Evolutionary conservation across 2,797 vertebrate genomes (phyloP).

Genomic region (Siniperca undulata): DNA sequence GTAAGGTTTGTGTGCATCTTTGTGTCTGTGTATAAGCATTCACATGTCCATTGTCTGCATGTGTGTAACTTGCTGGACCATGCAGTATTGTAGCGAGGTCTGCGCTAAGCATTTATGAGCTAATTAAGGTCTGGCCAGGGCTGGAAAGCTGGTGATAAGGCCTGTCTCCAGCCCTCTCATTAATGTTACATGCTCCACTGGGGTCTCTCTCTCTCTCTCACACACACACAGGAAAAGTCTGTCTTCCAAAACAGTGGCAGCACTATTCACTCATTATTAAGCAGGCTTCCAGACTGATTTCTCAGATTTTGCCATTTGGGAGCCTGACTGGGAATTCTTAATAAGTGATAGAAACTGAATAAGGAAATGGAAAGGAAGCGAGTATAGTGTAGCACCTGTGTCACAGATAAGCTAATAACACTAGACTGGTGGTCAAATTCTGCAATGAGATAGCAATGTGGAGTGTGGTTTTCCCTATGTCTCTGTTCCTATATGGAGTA

Average conservation of each 20-base stretch:
- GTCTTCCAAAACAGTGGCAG: constrained; percentile 68
- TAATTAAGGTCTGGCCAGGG: constrained; percentile 78
- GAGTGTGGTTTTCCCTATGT: background rate
- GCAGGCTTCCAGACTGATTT: constrained; percentile 53
- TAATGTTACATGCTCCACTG: constrained; percentile 73
- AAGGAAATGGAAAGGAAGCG: constrained; percentile 47
- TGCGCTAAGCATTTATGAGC: constrained; percentile 77
- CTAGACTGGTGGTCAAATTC: constrained; percentile 10
- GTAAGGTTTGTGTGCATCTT: constrained; percentile 10
- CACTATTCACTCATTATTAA: constrained; percentile 69
- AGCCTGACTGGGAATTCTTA: constrained; percentile 50
- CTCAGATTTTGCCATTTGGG: constrained; percentile 48
- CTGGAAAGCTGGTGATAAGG: constrained; percentile 77
- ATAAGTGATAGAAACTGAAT: constrained; percentile 36
- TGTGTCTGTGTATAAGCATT: constrained; percentile 21
- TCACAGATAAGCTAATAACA: constrained; percentile 26
- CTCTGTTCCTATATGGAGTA: constrained; percentile 1
- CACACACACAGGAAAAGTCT: constrained; percentile 27
- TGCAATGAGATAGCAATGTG: constrained; percentile 14
- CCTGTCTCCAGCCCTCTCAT: constrained; percentile 72
- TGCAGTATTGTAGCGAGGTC: constrained; percentile 50
- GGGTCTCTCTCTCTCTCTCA: constrained; percentile 7
- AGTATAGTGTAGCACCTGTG: constrained; percentile 19
- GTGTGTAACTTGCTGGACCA: constrained; percentile 28
- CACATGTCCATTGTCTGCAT: constrained; percentile 25